Evolutionary conservation across 2,113 vertebrate species (phyloP), one percentile per base, ranked within the genome.

Genomic region (Cololabis saira): DNA sequence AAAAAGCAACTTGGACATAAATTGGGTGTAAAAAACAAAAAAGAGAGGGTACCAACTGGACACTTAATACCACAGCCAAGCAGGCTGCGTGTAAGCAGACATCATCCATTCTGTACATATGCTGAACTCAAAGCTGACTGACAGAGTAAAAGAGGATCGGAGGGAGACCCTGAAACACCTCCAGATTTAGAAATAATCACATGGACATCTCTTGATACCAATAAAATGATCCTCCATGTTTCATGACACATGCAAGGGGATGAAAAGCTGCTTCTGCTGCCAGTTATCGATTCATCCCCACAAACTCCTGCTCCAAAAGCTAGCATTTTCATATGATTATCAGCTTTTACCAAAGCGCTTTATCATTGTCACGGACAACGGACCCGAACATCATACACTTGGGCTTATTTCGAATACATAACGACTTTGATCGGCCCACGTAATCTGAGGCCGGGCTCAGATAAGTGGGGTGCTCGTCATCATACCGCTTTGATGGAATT

Each of bases 291-390:
- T 88, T 84, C 64, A 85, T 62, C 65, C 71, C 33, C 47, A 72
- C 76, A 82, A 71, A 69, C 69, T 54, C 64, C 37, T 49, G 62
- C 65, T 62, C 54, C 45, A 44, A 41, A 58, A 80, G 71, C 70
- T 66, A 37, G 47, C 68, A 67, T 58, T 87, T 85, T 84, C 49
- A 60, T 27, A 58, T 54, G 79, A 81, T 84, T 74, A 85, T 79
- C 84, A 71, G 77, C 80, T 82, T 82, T 78, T 43, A 24, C 37
- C 47, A 80, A 90, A 93, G 87, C 82, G 62, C 84, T 90, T 90
- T 78, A 85, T 12, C 72, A 74, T 82, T 30, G 68, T 68, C 48
- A 61, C 33, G 22, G 47, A 64, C 54, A 1, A 45, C 40, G 60
- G 59, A 56, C 76, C 66, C 19, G 60, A 81, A 80, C n/a, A 2